phyloP scores from a whole-genome alignment of 2,797 vertebrate species.

The Avahi laniger region DNA sequence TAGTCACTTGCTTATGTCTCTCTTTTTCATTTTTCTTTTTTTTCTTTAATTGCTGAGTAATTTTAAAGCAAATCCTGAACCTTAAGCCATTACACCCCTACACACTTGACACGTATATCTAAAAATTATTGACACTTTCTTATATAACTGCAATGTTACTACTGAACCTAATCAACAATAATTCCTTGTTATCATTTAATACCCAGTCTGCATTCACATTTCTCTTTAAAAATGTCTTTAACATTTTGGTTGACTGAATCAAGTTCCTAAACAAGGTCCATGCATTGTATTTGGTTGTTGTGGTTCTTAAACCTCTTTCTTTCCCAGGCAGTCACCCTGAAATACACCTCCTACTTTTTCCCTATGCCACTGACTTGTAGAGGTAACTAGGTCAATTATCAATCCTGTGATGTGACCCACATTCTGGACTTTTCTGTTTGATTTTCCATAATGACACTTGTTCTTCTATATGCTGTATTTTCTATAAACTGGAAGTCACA shows the following conservation, averaged over 20 bases:
- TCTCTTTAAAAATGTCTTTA: constrained; percentile 6
- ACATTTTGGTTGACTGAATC: neutral
- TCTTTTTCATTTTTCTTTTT: neutral
- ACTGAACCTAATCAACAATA: neutral
- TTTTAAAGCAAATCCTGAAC: neutral
- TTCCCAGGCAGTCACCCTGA: neutral
- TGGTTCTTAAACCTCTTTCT: neutral
- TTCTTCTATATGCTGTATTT: neutral
- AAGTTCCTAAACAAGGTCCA: neutral
- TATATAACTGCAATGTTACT: neutral
- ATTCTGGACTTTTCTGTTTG: neutral
- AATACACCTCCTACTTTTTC: neutral
- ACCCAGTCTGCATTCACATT: neutral
- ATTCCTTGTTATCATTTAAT: neutral
- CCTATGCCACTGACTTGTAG: neutral
- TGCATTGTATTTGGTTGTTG: neutral
- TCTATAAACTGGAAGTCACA: neutral
- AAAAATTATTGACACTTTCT: neutral
- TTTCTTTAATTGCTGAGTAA: neutral
- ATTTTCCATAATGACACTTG: neutral
- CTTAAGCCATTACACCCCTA: neutral
- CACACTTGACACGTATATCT: neutral
- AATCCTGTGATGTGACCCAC: neutral
- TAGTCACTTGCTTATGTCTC: neutral
- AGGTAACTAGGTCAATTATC: neutral